phyloP scores from a whole-genome alignment of 2,797 vertebrate species.

The Menidia menidia region DNA sequence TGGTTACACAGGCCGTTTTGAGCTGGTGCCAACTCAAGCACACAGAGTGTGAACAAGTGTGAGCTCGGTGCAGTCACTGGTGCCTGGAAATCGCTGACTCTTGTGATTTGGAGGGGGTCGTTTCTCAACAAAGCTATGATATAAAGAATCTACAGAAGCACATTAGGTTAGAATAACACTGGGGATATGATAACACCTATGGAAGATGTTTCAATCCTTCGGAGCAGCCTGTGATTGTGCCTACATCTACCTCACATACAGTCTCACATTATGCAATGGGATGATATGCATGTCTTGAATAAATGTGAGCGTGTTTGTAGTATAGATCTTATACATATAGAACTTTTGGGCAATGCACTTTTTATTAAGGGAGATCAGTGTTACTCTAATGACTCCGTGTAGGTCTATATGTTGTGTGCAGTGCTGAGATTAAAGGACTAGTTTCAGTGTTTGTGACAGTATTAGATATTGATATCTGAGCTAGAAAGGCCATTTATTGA shows the following conservation, averaged over 20 bases:
- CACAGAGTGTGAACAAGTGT: constrained; percentile 42
- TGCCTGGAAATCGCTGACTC: constrained; percentile 57
- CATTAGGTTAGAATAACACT: constrained; percentile 46
- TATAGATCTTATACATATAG: too few relatives aligned
- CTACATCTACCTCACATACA: background rate
- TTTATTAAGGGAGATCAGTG: background rate
- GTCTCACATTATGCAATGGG: background rate
- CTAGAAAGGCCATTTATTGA: too few relatives aligned
- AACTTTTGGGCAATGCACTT: background rate
- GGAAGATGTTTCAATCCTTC: background rate
- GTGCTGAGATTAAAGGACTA: background rate
- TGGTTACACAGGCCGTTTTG: constrained; percentile 52
- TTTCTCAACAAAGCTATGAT: constrained; percentile 40
- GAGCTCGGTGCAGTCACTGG: constrained; percentile 39
- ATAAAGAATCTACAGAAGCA: constrained; percentile 61
- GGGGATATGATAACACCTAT: constrained; percentile 35
- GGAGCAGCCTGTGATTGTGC: constrained; percentile 7
- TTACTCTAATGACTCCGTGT: background rate
- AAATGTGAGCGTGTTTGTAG: too few relatives aligned
- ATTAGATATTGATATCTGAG: background rate
- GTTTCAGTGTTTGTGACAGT: background rate
- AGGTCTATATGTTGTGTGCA: background rate
- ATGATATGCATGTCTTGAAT: background rate
- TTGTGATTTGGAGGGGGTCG: constrained; percentile 54
- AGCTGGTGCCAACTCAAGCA: constrained; percentile 37